Evolutionary conservation across 2,888 invertebrate species (phyloP), one percentile per base, ranked within the genome.

Genomic region (Nemoura dubitans): DNA sequence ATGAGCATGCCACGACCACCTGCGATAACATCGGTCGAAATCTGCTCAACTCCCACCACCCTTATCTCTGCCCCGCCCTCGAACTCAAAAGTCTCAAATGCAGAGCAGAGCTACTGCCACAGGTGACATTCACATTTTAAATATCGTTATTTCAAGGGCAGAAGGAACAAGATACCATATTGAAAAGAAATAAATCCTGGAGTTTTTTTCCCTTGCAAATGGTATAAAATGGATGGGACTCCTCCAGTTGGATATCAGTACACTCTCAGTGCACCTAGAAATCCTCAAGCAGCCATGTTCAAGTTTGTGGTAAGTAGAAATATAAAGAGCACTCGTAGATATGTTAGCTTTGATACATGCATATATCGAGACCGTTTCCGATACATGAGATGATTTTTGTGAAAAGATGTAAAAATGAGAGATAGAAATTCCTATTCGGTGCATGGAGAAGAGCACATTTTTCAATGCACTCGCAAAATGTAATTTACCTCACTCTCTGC

Each of bases 221-320:
- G 82, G 82, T 30, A 82, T 82, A 82, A 27, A 78, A 78, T 6
- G 78, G 26, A 26, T 78, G 27, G 25, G 27, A 21, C 6, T 78
- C 25, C 59, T 2, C 1, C 10, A 14, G 78, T 10, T 2, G 0
- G 26, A 42, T 42, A 83, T 83, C 83, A 83, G 83, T 83, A 43
- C 83, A 42, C 42, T 21, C 43, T 83, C 83, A 81, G 81, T 81
- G 30, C 81, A 81, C 30, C 81, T 1, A 42, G 26, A 2, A 83
- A n/a, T 21, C 36, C 21, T 42, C 83, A 42, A 42, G 7, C 83
- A 83, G 2, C 36, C 83, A 83, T 83, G 83, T 26, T 42, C 83
- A 83, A 83, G 83, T 42, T 82, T 36, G 29, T 83, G 36, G 83
- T 83, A 26, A 83, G 83, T 83, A 82, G 14, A 29, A 36, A 36